Evolutionary conservation across 2,797 vertebrate genomes (phyloP).

Genomic region (Crenuchus spilurus): DNA sequence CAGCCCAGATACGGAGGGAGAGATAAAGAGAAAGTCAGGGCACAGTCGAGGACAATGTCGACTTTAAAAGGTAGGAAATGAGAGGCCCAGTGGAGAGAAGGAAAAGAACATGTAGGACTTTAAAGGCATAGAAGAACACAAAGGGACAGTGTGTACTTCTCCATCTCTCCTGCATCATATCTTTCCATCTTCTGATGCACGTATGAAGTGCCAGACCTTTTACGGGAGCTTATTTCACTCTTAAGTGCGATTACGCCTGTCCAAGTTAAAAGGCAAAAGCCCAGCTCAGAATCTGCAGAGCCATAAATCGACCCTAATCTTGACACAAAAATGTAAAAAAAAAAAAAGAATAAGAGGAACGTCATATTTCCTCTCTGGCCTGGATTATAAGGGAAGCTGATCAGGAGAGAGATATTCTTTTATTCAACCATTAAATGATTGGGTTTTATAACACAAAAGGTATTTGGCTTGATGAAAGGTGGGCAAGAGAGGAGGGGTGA

Average conservation of each 20-base stretch:
- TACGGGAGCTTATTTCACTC: constrained; percentile 38
- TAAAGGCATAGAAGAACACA: background rate
- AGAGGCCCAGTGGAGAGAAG: background rate
- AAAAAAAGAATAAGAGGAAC: constrained; percentile 1
- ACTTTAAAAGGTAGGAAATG: background rate
- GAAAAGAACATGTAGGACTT: too few relatives aligned
- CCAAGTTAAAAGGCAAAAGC: constrained; percentile 26
- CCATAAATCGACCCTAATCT: constrained; percentile 33
- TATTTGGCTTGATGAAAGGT: constrained; percentile 24
- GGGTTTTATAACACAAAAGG: constrained; percentile 22
- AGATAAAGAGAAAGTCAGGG: background rate
- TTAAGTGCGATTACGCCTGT: constrained; percentile 28
- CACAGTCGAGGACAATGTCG: too few relatives aligned
- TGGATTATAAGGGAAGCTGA: constrained; percentile 35
- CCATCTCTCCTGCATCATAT: background rate
- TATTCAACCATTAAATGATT: constrained; percentile 42
- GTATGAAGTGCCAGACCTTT: constrained; percentile 33
- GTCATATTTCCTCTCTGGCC: constrained; percentile 16
- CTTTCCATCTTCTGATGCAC: constrained; percentile 33
- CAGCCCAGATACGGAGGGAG: background rate
- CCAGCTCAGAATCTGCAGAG: constrained; percentile 15
- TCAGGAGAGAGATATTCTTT: constrained; percentile 48
- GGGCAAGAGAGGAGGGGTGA: too few relatives aligned
- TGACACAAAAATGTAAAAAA: constrained; percentile 9
- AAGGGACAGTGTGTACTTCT: background rate